phyloP scores from a whole-genome alignment of 2,888 invertebrate species.

The Monochamus alternatus region DNA sequence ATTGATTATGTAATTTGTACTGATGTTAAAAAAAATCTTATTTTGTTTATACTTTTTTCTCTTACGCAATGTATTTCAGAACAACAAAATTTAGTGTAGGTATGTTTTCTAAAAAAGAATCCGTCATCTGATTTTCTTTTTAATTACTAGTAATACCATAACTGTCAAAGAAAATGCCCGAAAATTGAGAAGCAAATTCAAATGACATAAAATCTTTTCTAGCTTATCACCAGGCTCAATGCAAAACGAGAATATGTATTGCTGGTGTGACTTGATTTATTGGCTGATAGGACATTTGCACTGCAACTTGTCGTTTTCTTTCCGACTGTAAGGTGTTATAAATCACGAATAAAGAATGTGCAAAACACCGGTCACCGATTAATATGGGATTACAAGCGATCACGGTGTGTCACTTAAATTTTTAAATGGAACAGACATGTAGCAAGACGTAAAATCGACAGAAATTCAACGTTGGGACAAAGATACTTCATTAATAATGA shows the following conservation, averaged over 20 bases:
- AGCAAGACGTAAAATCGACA: slow-evolving; percentile 12
- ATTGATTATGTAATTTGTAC: no score
- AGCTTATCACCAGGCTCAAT: slow-evolving; percentile 24
- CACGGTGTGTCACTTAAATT: slow-evolving; percentile 27
- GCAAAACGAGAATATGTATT: slow-evolving; percentile 9
- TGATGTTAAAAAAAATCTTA: no score
- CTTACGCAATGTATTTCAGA: no score
- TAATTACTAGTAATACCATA: no score
- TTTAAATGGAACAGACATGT: slow-evolving; percentile 12
- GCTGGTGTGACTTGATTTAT: slow-evolving; percentile 45
- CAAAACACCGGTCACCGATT: slow-evolving; percentile 39
- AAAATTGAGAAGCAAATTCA: background rate
- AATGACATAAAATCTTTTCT: background rate
- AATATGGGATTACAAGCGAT: slow-evolving; percentile 41
- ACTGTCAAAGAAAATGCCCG: no score
- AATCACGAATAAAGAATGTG: slow-evolving; percentile 42
- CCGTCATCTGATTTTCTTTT: no score
- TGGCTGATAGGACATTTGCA: slow-evolving; percentile 50
- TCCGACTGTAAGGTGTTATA: slow-evolving; percentile 40
- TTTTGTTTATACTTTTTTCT: no score
- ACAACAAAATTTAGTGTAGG: no score
- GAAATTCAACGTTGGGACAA: background rate
- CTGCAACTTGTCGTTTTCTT: slow-evolving; percentile 49
- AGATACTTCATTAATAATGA: background rate
- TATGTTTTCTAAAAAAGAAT: no score